phyloP scores from a whole-genome alignment of 2,113 vertebrate species.

The Setophaga kirtlandii region DNA sequence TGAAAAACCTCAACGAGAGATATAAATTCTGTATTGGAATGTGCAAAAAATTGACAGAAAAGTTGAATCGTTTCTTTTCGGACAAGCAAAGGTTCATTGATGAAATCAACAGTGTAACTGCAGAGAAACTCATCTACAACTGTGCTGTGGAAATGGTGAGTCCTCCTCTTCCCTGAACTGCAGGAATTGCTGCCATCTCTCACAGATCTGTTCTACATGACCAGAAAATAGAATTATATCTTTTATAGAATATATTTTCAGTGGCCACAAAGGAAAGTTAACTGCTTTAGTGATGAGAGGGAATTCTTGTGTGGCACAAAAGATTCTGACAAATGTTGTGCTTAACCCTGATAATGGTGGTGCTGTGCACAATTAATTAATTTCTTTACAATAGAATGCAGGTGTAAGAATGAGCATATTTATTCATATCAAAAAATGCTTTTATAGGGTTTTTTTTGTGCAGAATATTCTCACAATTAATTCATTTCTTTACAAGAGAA shows the following conservation, averaged over 20 bases:
- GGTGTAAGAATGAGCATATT: neutral
- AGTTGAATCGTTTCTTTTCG: slow-evolving; percentile 93
- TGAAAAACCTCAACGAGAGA: slow-evolving; percentile 91
- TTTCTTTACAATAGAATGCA: neutral
- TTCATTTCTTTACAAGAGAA: neutral
- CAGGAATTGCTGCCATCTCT: neutral
- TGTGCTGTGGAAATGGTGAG: slow-evolving; percentile 95
- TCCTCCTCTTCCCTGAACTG: neutral
- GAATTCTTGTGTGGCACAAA: neutral
- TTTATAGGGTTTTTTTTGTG: neutral
- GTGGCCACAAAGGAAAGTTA: neutral
- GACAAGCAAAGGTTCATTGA: slow-evolving; percentile 97
- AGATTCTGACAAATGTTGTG: neutral
- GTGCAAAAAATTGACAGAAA: slow-evolving; percentile 91
- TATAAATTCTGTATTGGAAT: slow-evolving; percentile 95
- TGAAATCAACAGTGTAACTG: slow-evolving; percentile 96
- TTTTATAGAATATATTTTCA: neutral
- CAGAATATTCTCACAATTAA: no score
- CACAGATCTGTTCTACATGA: neutral
- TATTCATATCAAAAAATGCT: neutral
- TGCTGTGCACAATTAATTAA: neutral
- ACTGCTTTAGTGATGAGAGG: neutral
- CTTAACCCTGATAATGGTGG: neutral
- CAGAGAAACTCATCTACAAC: slow-evolving; percentile 96
- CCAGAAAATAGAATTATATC: neutral